A percentile compares a stretch with the other conserved stretches of the same genome.
Evolutionary conservation across 2,113 vertebrate genomes (phyloP).

Genomic region (Crotophaga sulcirostris): DNA sequence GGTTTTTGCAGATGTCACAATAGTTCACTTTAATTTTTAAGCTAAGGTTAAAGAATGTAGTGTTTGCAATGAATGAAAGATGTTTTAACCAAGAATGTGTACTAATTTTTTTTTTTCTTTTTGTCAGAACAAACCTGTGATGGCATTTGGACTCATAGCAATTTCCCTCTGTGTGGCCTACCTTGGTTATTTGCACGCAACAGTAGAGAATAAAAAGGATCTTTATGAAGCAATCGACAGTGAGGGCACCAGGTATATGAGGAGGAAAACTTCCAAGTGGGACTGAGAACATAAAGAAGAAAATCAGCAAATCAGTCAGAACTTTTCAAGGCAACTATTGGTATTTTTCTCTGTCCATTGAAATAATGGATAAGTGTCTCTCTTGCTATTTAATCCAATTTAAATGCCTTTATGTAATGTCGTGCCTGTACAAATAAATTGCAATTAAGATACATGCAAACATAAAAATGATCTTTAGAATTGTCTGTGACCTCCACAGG

Average conservation of each 20-base stretch:
- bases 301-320: background rate
- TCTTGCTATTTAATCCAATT: background rate
- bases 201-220: conserved; percentile 86
- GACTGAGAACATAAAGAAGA: conserved; percentile 73
- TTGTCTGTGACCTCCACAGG: background rate
- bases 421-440: background rate
- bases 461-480: background rate
- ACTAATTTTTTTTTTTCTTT: background rate
- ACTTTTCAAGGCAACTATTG: background rate
- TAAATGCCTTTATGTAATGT: background rate
- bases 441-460: background rate
- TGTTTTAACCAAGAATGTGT: background rate
- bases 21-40: background rate
- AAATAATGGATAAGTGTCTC: background rate
- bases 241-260: conserved; percentile 85
- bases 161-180: conserved; percentile 90
- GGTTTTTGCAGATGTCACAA: background rate
- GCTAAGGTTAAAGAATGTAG: background rate
- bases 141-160: conserved; percentile 87
- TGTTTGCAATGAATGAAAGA: background rate
- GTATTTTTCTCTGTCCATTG: background rate
- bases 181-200: conserved; percentile 90
- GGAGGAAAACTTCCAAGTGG: conserved; percentile 91
- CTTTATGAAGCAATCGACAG: conserved; percentile 90
- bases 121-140: conserved; percentile 91